These are phyloP conservation scores for Patella depressa DNA, from an alignment of 2,888 invertebrate species.

Conservation along the genomic window DNA sequence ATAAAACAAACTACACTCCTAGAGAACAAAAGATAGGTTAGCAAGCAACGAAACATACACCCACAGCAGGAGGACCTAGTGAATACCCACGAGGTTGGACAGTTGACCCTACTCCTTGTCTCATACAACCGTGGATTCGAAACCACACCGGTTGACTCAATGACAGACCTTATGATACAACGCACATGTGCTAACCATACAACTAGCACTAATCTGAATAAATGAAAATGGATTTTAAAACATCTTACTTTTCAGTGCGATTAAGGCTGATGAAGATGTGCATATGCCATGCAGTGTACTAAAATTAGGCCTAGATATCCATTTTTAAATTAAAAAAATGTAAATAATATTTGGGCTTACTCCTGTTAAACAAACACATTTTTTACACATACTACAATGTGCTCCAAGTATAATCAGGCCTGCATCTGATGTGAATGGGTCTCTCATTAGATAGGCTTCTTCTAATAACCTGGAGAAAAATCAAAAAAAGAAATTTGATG, in stretches of 20 bases:
- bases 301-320: neutral
- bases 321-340: neutral
- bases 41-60: no score
- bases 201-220: neutral
- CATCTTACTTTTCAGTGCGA: no score
- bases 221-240: no score
- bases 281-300: no score
- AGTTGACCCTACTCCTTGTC: no score
- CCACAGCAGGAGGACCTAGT: no score
- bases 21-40: constrained; percentile 36
- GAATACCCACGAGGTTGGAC: no score
- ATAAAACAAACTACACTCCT: constrained; percentile 86
- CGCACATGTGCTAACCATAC: no score
- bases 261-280: no score
- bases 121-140: no score
- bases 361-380: constrained; percentile 76
- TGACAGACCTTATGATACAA: no score
- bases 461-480: constrained; percentile 74
- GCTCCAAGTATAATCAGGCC: constrained; percentile 85
- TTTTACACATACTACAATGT: constrained; percentile 81
- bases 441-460: constrained; percentile 85
- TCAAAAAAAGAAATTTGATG: neutral
- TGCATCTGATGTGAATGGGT: constrained; percentile 82
- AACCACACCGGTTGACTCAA: no score
- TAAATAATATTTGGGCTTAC: constrained; percentile 40